Evolutionary conservation across 2,888 invertebrate genomes (phyloP).

Genomic region (Anthoptus insignis): DNA sequence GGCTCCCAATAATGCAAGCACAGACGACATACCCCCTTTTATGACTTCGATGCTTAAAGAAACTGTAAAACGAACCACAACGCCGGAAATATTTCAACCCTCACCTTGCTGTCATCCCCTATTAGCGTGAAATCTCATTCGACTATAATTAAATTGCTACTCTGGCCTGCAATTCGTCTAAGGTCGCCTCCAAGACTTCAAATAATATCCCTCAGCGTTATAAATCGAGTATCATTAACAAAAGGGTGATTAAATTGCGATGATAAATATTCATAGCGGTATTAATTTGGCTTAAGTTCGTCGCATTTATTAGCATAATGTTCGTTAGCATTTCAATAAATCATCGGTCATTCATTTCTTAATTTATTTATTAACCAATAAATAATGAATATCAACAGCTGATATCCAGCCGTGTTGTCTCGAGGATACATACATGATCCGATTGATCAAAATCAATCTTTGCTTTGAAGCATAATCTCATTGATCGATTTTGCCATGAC

Average conservation of each 20-base stretch:
- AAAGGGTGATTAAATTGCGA: constrained; percentile 20
- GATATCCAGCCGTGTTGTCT: no score
- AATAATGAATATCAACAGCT: no score
- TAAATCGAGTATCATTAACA: constrained; percentile 10
- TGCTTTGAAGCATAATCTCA: no score
- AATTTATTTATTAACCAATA: no score
- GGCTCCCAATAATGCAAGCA: no score
- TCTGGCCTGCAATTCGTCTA: neutral
- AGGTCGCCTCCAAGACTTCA: neutral
- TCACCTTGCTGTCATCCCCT: neutral
- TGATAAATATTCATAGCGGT: constrained; percentile 25
- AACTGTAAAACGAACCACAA: no score
- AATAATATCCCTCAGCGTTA: constrained; percentile 8
- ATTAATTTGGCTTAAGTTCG: constrained; percentile 10
- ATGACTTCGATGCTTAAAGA: no score
- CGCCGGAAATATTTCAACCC: neutral
- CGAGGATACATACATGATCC: no score
- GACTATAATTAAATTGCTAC: neutral
- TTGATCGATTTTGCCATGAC: no score
- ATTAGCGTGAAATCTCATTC: neutral
- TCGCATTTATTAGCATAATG: constrained; percentile 12
- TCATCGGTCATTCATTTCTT: no score
- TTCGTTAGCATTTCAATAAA: neutral
- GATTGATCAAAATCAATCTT: no score
- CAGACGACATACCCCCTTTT: no score